Percentiles rank a stretch among this genome's conserved stretches.
These are phyloP conservation scores for Somateria mollissima DNA, from an alignment of 2,797 vertebrate species.

Conservation along the genomic window DNA sequence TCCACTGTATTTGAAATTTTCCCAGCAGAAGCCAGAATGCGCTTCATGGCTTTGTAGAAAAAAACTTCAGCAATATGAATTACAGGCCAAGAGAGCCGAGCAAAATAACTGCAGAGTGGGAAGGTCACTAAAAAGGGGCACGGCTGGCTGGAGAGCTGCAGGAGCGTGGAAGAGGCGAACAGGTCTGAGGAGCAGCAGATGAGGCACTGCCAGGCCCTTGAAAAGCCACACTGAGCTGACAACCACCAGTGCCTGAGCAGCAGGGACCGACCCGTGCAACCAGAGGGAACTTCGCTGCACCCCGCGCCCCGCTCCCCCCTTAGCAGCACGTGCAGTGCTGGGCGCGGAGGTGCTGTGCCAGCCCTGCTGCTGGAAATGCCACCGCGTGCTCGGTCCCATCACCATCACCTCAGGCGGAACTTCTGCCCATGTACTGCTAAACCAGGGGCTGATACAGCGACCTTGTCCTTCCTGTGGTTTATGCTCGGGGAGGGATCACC, in stretches of 20 bases:
- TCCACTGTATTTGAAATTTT: neutral
- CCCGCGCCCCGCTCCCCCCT: too few species aligned
- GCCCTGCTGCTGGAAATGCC: neutral
- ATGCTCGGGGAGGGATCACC: neutral
- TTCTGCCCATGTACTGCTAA: neutral
- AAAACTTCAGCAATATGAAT: neutral
- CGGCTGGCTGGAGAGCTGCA: neutral
- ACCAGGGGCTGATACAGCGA: fast-evolving
- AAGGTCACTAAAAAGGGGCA: neutral
- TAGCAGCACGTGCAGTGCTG: too few species aligned
- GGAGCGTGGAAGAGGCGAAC: fast-evolving
- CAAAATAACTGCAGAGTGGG: too few species aligned
- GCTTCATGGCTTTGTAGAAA: neutral
- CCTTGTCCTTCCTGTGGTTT: fast-evolving
- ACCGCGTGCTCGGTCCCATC: too few species aligned
- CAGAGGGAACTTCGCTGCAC: too few species aligned
- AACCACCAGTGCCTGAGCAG: fast-evolving
- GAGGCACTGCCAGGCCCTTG: neutral
- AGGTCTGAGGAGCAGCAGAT: neutral
- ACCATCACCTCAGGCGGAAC: fast-evolving
- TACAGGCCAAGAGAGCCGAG: neutral
- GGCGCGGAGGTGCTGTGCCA: neutral
- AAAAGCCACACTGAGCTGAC: fast-evolving
- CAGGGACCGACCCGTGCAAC: neutral
- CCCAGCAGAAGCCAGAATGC: neutral